Percentiles rank a stretch among this genome's conserved stretches.
phyloP scores from a whole-genome alignment of 2,888 invertebrate genomes.

The Trachelus stipa region DNA sequence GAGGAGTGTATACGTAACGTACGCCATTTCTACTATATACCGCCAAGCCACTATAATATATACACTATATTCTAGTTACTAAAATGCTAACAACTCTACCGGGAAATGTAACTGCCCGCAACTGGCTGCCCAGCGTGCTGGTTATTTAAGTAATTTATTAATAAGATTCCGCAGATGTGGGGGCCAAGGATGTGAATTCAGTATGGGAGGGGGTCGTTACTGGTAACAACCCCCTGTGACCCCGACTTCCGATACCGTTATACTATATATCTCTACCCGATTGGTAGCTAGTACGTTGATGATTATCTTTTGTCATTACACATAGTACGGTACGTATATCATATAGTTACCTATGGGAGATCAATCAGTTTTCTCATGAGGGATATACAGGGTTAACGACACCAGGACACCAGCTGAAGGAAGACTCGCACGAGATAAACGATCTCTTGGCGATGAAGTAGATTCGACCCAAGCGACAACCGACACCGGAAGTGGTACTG shows the following conservation, averaged over 20 bases:
- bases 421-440: slow-evolving; percentile 6
- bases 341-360: neutral
- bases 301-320: neutral
- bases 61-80: slow-evolving; percentile 13
- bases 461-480: slow-evolving; percentile 9
- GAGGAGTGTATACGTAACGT: neutral
- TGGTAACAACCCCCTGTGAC: neutral
- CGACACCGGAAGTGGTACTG: slow-evolving; percentile 39
- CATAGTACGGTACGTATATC: neutral
- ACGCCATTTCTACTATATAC: neutral
- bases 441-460: neutral
- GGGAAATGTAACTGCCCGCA: slow-evolving; percentile 40
- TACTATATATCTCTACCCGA: neutral
- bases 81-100: slow-evolving; percentile 30
- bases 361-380: neutral
- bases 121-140: slow-evolving; percentile 35
- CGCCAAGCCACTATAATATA: neutral
- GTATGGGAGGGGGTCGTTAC: neutral
- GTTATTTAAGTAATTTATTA: slow-evolving; percentile 46
- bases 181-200: neutral
- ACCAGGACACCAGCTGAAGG: neutral
- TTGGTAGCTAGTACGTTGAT: neutral
- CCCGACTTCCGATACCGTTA: neutral
- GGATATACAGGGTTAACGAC: neutral
- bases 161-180: slow-evolving; percentile 45